Evolutionary conservation across 2,797 vertebrate genomes (phyloP).

Genomic region (Muscicapa comitata): DNA sequence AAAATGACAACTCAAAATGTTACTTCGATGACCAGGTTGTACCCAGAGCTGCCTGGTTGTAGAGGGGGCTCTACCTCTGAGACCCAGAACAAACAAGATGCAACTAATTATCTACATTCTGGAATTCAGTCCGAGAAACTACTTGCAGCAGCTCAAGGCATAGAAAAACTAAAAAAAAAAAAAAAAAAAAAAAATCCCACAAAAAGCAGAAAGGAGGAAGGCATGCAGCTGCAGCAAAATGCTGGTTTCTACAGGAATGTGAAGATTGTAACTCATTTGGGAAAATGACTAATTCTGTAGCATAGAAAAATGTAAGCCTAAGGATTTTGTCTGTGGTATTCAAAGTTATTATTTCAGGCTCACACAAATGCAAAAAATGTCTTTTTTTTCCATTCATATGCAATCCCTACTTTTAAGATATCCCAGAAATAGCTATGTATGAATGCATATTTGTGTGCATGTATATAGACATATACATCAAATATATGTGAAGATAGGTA

Average conservation of each 20-base stretch:
- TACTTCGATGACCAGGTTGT: not conserved
- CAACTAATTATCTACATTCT: not conserved
- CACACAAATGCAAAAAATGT: not conserved
- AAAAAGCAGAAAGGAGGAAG: fast-evolving
- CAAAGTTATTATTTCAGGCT: not conserved
- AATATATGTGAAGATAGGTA: not conserved
- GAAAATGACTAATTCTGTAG: not conserved
- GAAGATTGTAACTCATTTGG: not conserved
- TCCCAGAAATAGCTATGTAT: not conserved
- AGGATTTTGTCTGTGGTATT: not conserved
- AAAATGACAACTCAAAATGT: not conserved
- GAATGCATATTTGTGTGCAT: not conserved
- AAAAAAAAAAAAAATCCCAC: no score
- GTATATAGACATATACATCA: not conserved
- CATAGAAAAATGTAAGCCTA: not conserved
- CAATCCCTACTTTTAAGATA: not conserved
- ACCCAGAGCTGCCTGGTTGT: not conserved
- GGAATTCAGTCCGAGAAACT: not conserved
- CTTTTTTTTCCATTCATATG: not conserved
- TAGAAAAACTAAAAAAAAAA: not conserved
- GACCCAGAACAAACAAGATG: not conserved
- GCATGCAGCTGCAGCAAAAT: not conserved
- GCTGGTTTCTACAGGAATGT: not conserved
- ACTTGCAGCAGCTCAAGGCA: not conserved
- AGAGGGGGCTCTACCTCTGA: not conserved